phyloP scores from a whole-genome alignment of 2,797 vertebrate species.

The Gymnothorax javanicus region DNA sequence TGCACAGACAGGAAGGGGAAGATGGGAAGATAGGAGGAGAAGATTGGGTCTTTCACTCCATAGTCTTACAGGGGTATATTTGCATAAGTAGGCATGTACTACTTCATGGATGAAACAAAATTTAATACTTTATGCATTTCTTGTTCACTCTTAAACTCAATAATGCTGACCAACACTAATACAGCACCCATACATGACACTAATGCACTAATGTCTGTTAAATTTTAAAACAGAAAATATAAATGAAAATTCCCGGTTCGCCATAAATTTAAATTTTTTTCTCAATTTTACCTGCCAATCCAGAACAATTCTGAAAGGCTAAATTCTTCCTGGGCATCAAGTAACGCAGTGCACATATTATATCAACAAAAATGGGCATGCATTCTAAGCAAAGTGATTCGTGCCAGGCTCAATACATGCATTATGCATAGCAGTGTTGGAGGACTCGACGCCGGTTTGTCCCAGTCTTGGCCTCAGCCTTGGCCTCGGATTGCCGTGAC shows the following conservation, averaged over 20 bases:
- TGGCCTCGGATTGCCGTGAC: too few relatives aligned
- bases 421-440: too few relatives aligned
- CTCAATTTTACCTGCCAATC: too few relatives aligned
- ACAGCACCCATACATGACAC: neutral
- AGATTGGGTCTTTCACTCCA: neutral
- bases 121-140: neutral
- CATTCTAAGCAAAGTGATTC: too few relatives aligned
- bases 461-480: too few relatives aligned
- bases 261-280: too few relatives aligned
- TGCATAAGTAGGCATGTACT: slow-evolving; percentile 16
- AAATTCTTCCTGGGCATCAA: too few relatives aligned
- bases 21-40: neutral
- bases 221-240: neutral
- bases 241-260: neutral
- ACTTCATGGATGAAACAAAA: neutral
- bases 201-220: neutral
- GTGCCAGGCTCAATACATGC: too few relatives aligned
- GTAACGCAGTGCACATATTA: too few relatives aligned
- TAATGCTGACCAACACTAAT: neutral
- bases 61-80: slow-evolving; percentile 22
- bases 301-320: too few relatives aligned
- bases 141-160: neutral
- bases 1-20: neutral
- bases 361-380: too few relatives aligned
- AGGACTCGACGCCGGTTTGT: too few relatives aligned